Conservation (phyloP, 2,888 invertebrate genomes). For the Cheilosia variabilis region DNA sequence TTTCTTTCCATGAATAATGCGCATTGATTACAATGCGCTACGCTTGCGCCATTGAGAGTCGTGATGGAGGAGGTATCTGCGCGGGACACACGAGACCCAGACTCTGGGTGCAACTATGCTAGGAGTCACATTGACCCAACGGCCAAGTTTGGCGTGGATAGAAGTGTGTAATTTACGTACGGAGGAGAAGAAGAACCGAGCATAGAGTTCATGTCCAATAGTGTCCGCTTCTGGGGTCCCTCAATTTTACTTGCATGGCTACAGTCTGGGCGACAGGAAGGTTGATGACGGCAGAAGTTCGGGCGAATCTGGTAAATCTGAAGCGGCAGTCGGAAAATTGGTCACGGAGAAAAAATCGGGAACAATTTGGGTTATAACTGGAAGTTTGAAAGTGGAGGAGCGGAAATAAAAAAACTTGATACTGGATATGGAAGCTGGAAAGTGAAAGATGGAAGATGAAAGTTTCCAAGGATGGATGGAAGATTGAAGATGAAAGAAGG, state of each 20-base stretch:
- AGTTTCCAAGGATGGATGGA: too few species aligned
- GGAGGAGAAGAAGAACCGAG: conserved; percentile 3
- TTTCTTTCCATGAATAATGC: conserved; percentile 74
- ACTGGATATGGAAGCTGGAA: too few species aligned
- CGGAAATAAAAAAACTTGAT: too few species aligned
- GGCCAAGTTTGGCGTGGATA: conserved; percentile 45
- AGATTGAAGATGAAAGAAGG: background rate
- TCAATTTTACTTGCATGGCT: background rate
- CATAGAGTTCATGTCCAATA: conserved; percentile 74
- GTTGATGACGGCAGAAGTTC: too few species aligned
- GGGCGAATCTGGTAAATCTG: too few species aligned
- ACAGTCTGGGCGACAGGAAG: conserved; percentile 27
- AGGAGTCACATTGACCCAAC: conserved; percentile 60
- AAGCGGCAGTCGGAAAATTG: too few species aligned
- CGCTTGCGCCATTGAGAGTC: conserved; percentile 63
- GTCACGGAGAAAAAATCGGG: too few species aligned
- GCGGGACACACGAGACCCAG: conserved; percentile 15
- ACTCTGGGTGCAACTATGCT: conserved; percentile 41
- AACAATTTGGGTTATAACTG: too few species aligned
- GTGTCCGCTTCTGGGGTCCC: conserved; percentile 67
- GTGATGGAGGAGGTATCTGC: conserved; percentile 2
- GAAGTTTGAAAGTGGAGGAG: too few species aligned
- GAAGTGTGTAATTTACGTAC: conserved; percentile 26
- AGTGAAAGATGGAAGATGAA: too few species aligned
- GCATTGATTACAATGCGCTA: conserved; percentile 75